phyloP scores from a whole-genome alignment of 1,140 invertebrate genomes.

The Lepidurus packardi region DNA sequence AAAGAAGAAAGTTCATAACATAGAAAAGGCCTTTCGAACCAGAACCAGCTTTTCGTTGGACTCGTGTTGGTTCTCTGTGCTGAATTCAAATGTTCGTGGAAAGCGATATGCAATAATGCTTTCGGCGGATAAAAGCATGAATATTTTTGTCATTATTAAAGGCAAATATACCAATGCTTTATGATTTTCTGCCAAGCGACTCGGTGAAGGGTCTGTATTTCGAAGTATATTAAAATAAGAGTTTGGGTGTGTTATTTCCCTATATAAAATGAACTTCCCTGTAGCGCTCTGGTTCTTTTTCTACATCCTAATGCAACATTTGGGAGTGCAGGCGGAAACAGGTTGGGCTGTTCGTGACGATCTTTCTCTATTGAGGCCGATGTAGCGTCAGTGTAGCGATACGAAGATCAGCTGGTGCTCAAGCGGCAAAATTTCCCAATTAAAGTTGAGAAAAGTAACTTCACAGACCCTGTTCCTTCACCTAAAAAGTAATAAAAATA shows the following conservation, averaged over 20 bases:
- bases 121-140: background rate
- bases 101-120: background rate
- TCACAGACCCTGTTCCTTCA: background rate
- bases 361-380: background rate
- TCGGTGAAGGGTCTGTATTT: background rate
- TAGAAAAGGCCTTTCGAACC: background rate
- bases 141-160: background rate
- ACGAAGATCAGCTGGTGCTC: background rate
- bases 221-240: background rate
- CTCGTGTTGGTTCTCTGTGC: background rate
- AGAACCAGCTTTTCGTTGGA: background rate
- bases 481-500: background rate
- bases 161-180: background rate
- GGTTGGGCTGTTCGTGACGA: background rate
- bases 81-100: background rate
- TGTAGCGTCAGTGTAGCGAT: background rate
- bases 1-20: background rate
- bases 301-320: background rate
- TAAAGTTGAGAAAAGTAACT: background rate
- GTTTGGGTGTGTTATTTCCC: background rate
- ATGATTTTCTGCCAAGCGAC: background rate
- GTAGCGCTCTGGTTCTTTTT: background rate
- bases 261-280: background rate
- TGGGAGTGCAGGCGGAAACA: background rate
- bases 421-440: slow-evolving; percentile 3